phyloP scores from a whole-genome alignment of 2,888 invertebrate genomes.

The Athrips mouffetella region DNA sequence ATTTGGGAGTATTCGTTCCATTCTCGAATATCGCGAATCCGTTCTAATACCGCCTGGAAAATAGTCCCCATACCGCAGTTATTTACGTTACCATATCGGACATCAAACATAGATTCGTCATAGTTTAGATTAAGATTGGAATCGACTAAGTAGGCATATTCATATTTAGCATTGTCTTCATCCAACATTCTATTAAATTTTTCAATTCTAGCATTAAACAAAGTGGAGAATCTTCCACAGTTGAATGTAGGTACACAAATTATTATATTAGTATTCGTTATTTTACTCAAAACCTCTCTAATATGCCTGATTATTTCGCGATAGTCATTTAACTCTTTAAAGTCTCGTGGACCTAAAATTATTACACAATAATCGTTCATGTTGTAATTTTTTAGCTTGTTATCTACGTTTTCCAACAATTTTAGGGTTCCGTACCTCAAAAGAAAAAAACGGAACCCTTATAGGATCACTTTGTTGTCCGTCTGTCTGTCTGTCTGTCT shows the following conservation, averaged over 20 bases:
- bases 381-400: background rate
- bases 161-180: background rate
- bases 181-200: background rate
- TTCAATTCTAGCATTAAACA: background rate
- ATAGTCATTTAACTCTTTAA: background rate
- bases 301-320: background rate
- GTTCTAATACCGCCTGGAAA: background rate
- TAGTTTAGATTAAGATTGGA: background rate
- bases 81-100: background rate
- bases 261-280: background rate
- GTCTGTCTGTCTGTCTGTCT: too few species aligned
- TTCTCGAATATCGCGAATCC: background rate
- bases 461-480: too few species aligned
- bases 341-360: background rate
- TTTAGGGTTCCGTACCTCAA: too few species aligned
- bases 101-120: background rate
- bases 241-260: background rate
- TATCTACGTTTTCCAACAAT: background rate
- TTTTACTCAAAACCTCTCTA: background rate
- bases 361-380: background rate
- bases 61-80: background rate
- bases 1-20: background rate
- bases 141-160: background rate
- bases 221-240: background rate
- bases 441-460: too few species aligned